These are phyloP conservation scores for Scarus forsteni DNA, from an alignment of 2,797 vertebrate species.

Conservation along the genomic window DNA sequence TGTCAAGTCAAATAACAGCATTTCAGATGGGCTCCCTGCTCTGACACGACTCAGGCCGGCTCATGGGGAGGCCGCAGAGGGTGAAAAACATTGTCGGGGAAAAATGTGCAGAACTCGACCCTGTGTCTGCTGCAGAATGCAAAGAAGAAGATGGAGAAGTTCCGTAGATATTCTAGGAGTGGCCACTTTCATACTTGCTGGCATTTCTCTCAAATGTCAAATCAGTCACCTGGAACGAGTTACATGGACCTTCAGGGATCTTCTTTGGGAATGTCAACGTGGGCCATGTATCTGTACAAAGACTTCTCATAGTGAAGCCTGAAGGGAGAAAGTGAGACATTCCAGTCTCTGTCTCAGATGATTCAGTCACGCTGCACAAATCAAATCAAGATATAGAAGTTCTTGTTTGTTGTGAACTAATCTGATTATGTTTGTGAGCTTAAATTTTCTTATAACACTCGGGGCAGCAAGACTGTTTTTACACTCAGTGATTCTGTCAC, in stretches of 20 bases:
- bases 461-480: too few species aligned
- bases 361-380: conserved; percentile 41
- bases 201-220: conserved; percentile 83
- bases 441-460: conserved; percentile 47
- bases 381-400: conserved; percentile 42
- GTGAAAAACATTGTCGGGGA: conserved; percentile 19
- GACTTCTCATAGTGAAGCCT: conserved; percentile 40
- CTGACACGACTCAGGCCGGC: conserved; percentile 58
- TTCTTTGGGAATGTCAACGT: conserved; percentile 79
- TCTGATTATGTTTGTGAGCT: conserved; percentile 55
- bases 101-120: conserved; percentile 28
- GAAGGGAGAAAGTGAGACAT: conserved; percentile 46
- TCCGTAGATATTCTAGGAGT: conserved; percentile 41
- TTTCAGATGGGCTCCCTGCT: conserved; percentile 61
- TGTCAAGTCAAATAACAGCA: conserved; percentile 78
- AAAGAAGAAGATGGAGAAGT: conserved; percentile 33
- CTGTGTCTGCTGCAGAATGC: conserved; percentile 37
- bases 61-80: conserved; percentile 53
- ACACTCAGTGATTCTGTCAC: too few species aligned
- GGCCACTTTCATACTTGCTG: conserved; percentile 59
- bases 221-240: conserved; percentile 77
- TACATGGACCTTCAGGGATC: conserved; percentile 71
- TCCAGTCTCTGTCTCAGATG: conserved; percentile 45
- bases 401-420: conserved; percentile 56
- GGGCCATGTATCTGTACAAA: conserved; percentile 54